Evolutionary conservation across 2,888 invertebrate genomes (phyloP).

Genomic region (Parelbella ahira): DNA sequence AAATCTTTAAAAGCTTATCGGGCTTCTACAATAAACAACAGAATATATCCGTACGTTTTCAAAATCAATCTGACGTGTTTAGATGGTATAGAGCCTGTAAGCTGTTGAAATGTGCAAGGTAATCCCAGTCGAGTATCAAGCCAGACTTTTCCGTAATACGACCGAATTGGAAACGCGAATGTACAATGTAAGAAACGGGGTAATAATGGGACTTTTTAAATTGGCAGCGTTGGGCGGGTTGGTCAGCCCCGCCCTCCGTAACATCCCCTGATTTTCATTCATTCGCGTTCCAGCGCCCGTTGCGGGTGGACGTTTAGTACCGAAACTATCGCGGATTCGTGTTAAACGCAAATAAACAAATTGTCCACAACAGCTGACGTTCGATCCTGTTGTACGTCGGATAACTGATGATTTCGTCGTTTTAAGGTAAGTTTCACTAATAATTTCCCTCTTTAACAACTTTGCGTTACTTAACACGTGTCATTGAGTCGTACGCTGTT

Average conservation of each 20-base stretch:
- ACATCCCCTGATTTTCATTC: constrained; percentile 68
- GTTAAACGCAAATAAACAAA: constrained; percentile 56
- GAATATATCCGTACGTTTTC: constrained; percentile 25
- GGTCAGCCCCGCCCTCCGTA: constrained; percentile 62
- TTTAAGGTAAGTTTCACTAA: constrained; percentile 25
- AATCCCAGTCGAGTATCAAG: constrained; percentile 42
- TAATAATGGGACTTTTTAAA: no score
- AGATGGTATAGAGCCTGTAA: constrained; percentile 22
- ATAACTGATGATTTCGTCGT: constrained; percentile 20
- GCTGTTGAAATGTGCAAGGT: constrained; percentile 37
- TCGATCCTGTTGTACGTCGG: neutral
- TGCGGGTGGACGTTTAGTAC: constrained; percentile 37
- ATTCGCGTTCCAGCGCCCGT: constrained; percentile 50
- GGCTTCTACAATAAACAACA: no score
- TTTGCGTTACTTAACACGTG: constrained; percentile 6
- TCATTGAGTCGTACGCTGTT: neutral
- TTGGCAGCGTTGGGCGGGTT: constrained; percentile 40
- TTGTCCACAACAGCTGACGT: constrained; percentile 21
- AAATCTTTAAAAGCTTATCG: no score
- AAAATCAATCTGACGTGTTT: constrained; percentile 26
- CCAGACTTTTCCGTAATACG: constrained; percentile 52
- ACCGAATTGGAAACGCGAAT: constrained; percentile 27
- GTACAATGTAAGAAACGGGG: constrained; percentile 16
- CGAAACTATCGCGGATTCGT: constrained; percentile 37
- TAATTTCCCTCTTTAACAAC: neutral